These are phyloP conservation scores for Drosophila formosana DNA, from an alignment of 2,888 invertebrate species.

Conservation along the genomic window DNA sequence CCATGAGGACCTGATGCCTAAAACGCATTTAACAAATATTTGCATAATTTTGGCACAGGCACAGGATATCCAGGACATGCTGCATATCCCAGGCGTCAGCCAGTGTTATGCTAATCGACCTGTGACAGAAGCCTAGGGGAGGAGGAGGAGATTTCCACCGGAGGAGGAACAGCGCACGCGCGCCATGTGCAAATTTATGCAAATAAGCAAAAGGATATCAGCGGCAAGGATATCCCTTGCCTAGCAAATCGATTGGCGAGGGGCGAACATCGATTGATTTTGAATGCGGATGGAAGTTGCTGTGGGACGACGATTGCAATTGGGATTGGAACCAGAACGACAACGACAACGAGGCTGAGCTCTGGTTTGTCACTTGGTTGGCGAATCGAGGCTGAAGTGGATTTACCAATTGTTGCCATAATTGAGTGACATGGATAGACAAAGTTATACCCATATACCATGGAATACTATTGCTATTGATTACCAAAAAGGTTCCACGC, in stretches of 20 bases:
- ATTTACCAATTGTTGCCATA: constrained; percentile 79
- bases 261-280: constrained; percentile 67
- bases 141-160: constrained; percentile 38
- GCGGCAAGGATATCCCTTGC: constrained; percentile 33
- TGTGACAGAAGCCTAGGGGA: constrained; percentile 45
- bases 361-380: constrained; percentile 74
- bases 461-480: constrained; percentile 34
- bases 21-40: constrained; percentile 73
- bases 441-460: constrained; percentile 12
- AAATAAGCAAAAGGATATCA: constrained; percentile 60
- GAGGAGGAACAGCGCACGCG: constrained; percentile 58
- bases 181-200: constrained; percentile 69
- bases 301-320: neutral
- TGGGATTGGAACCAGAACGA: constrained; percentile 5
- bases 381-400: constrained; percentile 69
- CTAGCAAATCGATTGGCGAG: constrained; percentile 61
- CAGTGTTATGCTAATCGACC: constrained; percentile 83
- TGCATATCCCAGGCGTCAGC: constrained; percentile 16
- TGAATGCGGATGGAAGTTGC: constrained; percentile 4
- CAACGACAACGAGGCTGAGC: constrained; percentile 1
- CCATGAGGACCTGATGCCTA: constrained; percentile 61
- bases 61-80: constrained; percentile 26
- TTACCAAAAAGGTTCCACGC: constrained; percentile 58
- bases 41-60: constrained; percentile 78
- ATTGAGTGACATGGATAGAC: constrained; percentile 77